Percentiles rank a stretch among this genome's conserved stretches.
Evolutionary conservation across 2,113 vertebrate species (phyloP).

Genomic region (Corythornis cristatus): DNA sequence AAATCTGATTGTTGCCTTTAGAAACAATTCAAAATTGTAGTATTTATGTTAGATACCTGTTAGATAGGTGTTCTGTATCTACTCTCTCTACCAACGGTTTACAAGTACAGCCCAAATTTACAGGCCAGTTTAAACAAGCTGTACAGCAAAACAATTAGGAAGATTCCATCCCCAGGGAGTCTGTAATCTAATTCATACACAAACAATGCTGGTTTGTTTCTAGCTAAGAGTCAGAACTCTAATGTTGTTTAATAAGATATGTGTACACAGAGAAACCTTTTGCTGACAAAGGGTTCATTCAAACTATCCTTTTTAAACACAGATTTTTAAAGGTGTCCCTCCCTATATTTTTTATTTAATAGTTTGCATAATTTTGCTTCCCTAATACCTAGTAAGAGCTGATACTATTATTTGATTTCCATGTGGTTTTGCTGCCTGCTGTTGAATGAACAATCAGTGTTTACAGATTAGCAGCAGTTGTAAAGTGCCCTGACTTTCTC

Average conservation of each 20-base stretch:
- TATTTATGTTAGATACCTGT: background rate
- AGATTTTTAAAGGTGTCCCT: background rate
- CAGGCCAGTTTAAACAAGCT: background rate
- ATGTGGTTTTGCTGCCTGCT: slow-evolving; percentile 64
- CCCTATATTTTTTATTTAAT: background rate
- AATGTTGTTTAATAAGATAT: background rate
- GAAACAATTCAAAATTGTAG: background rate
- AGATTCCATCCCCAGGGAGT: background rate
- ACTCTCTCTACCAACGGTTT: background rate
- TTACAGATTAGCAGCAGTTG: slow-evolving; percentile 71
- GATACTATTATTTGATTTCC: slow-evolving; percentile 29
- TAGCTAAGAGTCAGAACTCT: background rate
- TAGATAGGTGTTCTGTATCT: background rate
- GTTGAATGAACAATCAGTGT: slow-evolving; percentile 74
- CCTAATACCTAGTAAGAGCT: background rate
- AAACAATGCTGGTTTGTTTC: background rate
- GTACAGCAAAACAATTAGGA: background rate
- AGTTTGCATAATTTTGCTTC: background rate
- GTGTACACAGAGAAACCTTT: background rate
- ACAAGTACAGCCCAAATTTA: background rate
- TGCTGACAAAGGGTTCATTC: background rate
- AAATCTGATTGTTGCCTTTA: background rate
- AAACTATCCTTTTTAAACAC: background rate
- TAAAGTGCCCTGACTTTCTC: slow-evolving; percentile 71
- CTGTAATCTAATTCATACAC: background rate